Evolutionary conservation across 2,797 vertebrate species (phyloP), one percentile per base, ranked within the genome.

Genomic region (Hemibagrus guttatus): DNA sequence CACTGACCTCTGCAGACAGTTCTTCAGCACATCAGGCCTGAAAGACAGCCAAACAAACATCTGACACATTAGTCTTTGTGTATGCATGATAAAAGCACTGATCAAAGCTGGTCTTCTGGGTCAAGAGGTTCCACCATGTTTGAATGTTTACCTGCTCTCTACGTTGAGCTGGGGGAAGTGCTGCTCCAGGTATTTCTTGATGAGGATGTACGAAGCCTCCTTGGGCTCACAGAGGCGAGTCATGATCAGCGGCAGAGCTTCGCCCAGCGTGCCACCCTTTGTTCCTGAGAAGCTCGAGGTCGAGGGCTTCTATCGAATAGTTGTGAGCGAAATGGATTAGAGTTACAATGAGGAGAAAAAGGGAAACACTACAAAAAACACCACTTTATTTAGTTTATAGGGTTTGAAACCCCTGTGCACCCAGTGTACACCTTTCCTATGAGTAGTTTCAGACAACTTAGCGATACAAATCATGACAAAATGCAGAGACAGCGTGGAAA

Each of bases 161-260:
- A 98, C 96, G 89, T 97, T 96, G 88, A 99, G 95, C 90, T 95
- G 96, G 87, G 98, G 98, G 87, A 98, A 99, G 93, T 99, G 98
- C 92, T 99, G 97, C 92, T 97, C 97, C 89, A 99, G 93, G 0
- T 99, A 99, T 93, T 99, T 99, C 94, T 97, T 98, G 93, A 99
- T 99, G 89, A 99, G 95, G 90, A 96, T 95, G 95, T 98, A 99
- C 1, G 98, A 99, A 7, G 98, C 98, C 94, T 99, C 98, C 93
- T 99, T 99, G 63, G 98, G 98, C 92, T 99, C 98, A 90, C 98
- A 99, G 64, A 99, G 96, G 85, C 97, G 97, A 56, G 98, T 99
- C 92, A 99, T 98, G 89, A 98, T 99, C 93, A 99, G 93, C 0
- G 98, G 98, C 89, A 99, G 96, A 81, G 98, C 93, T 1, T 99